phyloP scores from a whole-genome alignment of 1,140 invertebrate genomes.

The Schlechtendalia chinensis region DNA sequence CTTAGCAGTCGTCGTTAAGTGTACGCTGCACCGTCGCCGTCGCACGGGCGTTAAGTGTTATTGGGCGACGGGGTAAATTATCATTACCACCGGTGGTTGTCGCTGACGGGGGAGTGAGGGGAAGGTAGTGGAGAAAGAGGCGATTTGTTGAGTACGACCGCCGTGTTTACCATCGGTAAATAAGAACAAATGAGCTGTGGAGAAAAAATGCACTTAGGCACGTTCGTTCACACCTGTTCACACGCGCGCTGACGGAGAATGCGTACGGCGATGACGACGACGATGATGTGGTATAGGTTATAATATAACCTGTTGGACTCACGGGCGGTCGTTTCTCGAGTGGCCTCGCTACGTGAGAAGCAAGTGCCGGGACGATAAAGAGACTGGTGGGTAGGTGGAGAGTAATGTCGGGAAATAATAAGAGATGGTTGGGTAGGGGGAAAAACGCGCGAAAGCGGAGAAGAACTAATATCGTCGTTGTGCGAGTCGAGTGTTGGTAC shows the following conservation, averaged over 20 bases:
- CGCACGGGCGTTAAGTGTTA: constrained; percentile 30
- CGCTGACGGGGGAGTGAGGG: too few species aligned
- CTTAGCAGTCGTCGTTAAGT: constrained; percentile 7
- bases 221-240: constrained; percentile 40
- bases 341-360: neutral
- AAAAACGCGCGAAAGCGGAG: neutral
- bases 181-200: constrained; percentile 6
- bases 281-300: neutral
- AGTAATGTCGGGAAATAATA: neutral
- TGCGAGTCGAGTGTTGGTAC: constrained; percentile 20
- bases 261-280: neutral
- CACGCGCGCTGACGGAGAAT: neutral
- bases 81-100: neutral
- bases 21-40: neutral
- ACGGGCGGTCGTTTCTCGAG: neutral
- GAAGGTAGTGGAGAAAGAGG: neutral
- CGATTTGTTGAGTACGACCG: constrained; percentile 12
- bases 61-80: constrained; percentile 41
- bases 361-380: neutral
- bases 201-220: constrained; percentile 33
- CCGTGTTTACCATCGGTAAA: constrained; percentile 26
- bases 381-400: neutral
- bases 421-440: neutral
- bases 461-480: neutral
- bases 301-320: constrained; percentile 33